A percentile compares a stretch with the other conserved stretches of the same genome.
phyloP scores from a whole-genome alignment of 1,140 invertebrate genomes.

The Scaptodrosophila lebanonensis region DNA sequence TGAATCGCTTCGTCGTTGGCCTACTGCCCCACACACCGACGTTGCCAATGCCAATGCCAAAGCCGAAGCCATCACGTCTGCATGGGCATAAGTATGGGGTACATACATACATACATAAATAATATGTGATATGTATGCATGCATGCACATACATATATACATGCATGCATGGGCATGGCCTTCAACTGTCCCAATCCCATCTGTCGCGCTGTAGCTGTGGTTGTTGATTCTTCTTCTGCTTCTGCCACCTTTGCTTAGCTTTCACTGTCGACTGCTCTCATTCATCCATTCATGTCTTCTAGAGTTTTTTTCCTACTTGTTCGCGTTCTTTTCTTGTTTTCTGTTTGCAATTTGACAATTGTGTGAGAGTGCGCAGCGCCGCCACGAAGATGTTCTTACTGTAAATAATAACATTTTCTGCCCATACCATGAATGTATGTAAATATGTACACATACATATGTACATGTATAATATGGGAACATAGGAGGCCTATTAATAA shows the following conservation, averaged over 20 bases:
- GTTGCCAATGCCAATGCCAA: conserved; percentile 5
- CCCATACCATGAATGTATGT: background rate
- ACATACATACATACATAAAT: too few species aligned
- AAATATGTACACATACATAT: background rate
- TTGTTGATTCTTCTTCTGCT: conserved; percentile 10
- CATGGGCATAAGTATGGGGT: too few species aligned
- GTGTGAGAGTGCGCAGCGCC: conserved; percentile 27
- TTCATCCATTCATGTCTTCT: conserved; percentile 65
- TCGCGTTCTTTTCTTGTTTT: conserved; percentile 24
- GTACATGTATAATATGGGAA: background rate
- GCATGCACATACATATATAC: too few species aligned
- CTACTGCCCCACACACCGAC: conserved; percentile 67
- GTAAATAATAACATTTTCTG: too few species aligned
- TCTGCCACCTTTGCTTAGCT: conserved; percentile 6
- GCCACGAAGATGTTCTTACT: conserved; percentile 17
- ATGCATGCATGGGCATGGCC: too few species aligned
- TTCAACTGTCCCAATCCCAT: conserved; percentile 26
- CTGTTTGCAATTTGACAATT: conserved; percentile 7
- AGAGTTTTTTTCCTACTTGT: conserved; percentile 16
- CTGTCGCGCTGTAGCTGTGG: background rate
- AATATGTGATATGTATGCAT: too few species aligned
- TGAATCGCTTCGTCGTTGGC: conserved; percentile 28
- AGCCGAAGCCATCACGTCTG: conserved; percentile 11
- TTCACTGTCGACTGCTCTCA: conserved; percentile 19
- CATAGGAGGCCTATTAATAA: too few species aligned